Base-by-base conservation (phyloP, 2,888 invertebrate genomes). In the Tetheella fluctuosa region DNA sequence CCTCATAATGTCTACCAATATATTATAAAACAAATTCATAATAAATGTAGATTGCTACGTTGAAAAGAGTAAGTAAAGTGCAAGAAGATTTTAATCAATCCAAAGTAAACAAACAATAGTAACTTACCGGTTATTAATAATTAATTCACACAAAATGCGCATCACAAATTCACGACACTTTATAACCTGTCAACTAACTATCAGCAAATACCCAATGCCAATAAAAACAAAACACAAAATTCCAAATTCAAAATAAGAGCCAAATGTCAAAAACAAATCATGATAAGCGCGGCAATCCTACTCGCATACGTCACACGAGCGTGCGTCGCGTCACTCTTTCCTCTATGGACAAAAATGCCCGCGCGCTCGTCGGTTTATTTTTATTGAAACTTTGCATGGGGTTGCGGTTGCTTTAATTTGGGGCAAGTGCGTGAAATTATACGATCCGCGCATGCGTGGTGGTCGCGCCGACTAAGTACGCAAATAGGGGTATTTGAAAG, bases 381-480 rank as follows among this genome's bases (percentile, higher is more conserved):
- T 88, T 86, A 87, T 79, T 81, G 72, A 71, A 81, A 80, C 88
- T 87, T 85, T 77, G 92, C 91, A 90, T 92, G 92, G 91, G 92
- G 92, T 89, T 83, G 85, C 75, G 72, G 79, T 76, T 73, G 67
- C 81, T 84, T 81, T 90, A 89, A 91, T 90, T 91, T 89, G 76
- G 89, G 86, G 85, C 86, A 88, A 90, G 90, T 89, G 84, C 79
- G 73, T 82, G 81, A 80, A 73, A 91, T 89, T 92, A 89, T 83
- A 77, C 70, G 79, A 85, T 81, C 83, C 86, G 89, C 90, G 91
- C 92, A 92, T 91, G 92, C 92, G 91, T 89, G 90, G 90, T 90
- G 90, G 89, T 86, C 90, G 83, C 83, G 79, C 65, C 64, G 69
- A 57, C 71, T 83, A 80, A 79, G 77, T 81, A 83, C 83, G 85